A percentile compares a stretch with the other conserved stretches of the same genome.
These are phyloP conservation scores for Pongo pygmaeus DNA, from an alignment of 2,113 vertebrate species.

Conservation along the genomic window DNA sequence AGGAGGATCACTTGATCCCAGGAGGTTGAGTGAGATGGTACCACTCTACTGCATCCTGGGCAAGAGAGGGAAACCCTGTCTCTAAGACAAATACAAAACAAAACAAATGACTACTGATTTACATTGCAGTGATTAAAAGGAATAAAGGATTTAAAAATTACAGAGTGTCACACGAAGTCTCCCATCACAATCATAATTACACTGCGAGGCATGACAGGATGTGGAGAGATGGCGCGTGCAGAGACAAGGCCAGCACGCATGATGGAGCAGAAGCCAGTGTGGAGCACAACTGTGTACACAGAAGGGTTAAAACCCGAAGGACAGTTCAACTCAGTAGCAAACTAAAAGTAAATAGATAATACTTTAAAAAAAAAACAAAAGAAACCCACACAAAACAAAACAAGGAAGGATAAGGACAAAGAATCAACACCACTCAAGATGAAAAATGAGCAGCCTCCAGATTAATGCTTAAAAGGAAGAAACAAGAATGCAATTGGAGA, in stretches of 20 bases:
- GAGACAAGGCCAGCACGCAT: accelerated
- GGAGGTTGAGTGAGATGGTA: no score
- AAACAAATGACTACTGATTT: neutral
- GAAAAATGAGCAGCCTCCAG: neutral
- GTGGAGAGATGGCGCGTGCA: accelerated
- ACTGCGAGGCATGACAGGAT: accelerated
- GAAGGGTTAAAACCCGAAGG: neutral
- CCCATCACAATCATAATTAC: neutral
- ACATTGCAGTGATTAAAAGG: neutral
- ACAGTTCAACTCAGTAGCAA: neutral
- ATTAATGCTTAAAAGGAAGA: neutral
- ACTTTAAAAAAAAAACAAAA: neutral
- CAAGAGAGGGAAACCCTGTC: no score
- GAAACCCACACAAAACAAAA: neutral
- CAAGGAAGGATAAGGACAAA: neutral
- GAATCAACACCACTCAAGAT: neutral
- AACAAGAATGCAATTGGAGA: neutral
- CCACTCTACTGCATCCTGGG: no score
- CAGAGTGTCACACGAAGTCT: neutral
- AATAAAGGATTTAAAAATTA: neutral
- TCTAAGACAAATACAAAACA: no score
- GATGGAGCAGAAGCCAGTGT: accelerated
- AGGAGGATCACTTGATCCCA: no score
- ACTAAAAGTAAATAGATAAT: neutral
- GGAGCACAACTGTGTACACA: accelerated